Evolutionary conservation across 2,113 vertebrate genomes (phyloP), one percentile per base, ranked within the genome.

Genomic region (Xiphophorus couchianus): DNA sequence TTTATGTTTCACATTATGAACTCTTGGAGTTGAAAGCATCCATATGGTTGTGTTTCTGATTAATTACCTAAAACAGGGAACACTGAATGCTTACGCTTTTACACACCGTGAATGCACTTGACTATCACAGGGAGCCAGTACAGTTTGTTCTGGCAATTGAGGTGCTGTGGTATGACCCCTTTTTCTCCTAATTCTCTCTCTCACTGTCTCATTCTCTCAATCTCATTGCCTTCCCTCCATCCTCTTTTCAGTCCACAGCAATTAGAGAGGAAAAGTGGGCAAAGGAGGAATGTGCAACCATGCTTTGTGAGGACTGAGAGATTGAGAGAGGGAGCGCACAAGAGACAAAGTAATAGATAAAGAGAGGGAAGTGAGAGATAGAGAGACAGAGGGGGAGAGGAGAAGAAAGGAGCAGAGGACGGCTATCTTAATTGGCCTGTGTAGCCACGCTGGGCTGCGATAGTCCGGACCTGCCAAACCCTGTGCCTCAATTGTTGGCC

Each of bases 201-300:
- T 85, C 83, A 81, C 80, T 89, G 82, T 87, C 84, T 82, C 88
- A 90, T 89, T 89, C 83, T 88, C 88, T 86, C 91, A 84, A 79
- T 89, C 90, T 88, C 89, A 80, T 86, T 89, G 86, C 86, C 83
- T 84, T 91, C 90, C 88, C 87, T 88, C 89, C 85, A 91, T 90
- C 89, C 74, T 85, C 90, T 88, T 93, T 92, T 91, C 86, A 94
- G 88, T 91, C 84, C 74, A 54, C 83, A 89, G 93, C 91, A 95
- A 94, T 95, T 95, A 95, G 92, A 93, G 92, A 93, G 91, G 92
- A 91, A 91, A 89, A 88, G 83, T 86, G 83, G 90, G 91, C 17
- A 89, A 83, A 93, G 83, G 86, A 90, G 89, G 86, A 93, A 93
- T 94, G 92, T 92, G 86, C 89, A 89, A 93, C 90, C 89, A 92